A percentile compares a stretch with the other conserved stretches of the same genome.
These are phyloP conservation scores for Dolomedes plantarius DNA, from an alignment of 2,888 invertebrate genomes.

Conservation along the genomic window DNA sequence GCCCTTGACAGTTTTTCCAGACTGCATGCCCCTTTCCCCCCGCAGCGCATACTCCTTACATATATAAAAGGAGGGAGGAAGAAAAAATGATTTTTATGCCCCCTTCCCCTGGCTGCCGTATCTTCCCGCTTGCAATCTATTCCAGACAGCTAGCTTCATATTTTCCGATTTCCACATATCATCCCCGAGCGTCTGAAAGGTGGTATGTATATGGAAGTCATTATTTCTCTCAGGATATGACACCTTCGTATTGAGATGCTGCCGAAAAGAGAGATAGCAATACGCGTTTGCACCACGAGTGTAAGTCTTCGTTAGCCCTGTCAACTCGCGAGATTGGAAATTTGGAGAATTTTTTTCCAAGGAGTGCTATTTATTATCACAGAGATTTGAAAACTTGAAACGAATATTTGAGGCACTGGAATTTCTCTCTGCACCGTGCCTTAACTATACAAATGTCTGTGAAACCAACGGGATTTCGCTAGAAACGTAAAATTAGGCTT, in stretches of 20 bases:
- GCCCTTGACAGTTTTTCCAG: constrained; percentile 60
- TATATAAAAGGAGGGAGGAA: constrained; percentile 2
- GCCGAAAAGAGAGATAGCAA: background rate
- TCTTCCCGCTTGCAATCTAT: constrained; percentile 59
- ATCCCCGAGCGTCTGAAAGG: constrained; percentile 30
- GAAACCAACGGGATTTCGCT: too few species aligned
- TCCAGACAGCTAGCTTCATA: constrained; percentile 49
- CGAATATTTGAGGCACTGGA: too few species aligned
- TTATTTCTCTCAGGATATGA: constrained; percentile 36
- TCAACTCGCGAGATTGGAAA: background rate
- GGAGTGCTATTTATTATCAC: too few species aligned
- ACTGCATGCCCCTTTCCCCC: constrained; percentile 32
- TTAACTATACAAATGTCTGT: too few species aligned
- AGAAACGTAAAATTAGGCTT: too few species aligned
- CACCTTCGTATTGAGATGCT: background rate
- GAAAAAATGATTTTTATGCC: constrained; percentile 51
- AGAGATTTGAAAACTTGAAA: too few species aligned
- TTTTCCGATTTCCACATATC: constrained; percentile 67
- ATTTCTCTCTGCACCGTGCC: too few species aligned
- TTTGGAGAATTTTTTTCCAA: background rate
- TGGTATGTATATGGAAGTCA: constrained; percentile 68
- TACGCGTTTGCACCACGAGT: background rate
- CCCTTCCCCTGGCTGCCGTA: constrained; percentile 37
- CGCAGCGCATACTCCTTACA: background rate
- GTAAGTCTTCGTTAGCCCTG: constrained; percentile 9